Conservation (phyloP, 2,113 vertebrate genomes). For the Atherinomorus stipes region DNA sequence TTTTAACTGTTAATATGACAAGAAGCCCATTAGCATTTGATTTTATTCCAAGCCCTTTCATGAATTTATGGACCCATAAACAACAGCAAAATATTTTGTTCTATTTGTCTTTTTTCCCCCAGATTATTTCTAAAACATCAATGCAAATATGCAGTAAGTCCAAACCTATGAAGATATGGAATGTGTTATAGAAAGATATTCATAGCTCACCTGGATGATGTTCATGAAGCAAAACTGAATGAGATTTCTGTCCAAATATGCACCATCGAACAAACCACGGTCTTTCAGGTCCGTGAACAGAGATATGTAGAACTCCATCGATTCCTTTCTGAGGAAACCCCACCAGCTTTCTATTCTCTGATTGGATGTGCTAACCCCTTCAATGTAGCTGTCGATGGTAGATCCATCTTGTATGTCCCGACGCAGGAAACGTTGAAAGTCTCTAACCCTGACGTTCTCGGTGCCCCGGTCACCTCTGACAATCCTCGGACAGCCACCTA, state of each 20-base stretch:
- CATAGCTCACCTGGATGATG: neutral
- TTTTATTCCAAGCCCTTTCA: too few species aligned
- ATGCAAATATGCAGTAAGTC: too few species aligned
- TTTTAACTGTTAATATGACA: too few species aligned
- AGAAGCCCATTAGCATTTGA: too few species aligned
- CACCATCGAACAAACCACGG: conserved; percentile 16
- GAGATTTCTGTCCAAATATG: conserved; percentile 16
- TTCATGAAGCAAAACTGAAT: conserved; percentile 2
- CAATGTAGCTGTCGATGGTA: conserved; percentile 15
- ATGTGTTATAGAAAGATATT: too few species aligned
- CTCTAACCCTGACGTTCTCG: neutral
- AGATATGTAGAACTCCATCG: conserved; percentile 33
- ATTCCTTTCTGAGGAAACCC: conserved; percentile 24
- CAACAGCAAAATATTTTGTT: too few species aligned
- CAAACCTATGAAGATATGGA: too few species aligned
- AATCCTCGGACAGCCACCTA: too few species aligned
- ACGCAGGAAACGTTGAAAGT: neutral
- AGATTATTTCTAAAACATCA: too few species aligned
- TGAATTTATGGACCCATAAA: too few species aligned
- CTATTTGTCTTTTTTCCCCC: too few species aligned
- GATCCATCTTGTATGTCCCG: neutral
- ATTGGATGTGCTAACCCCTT: conserved; percentile 12
- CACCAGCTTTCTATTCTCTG: conserved; percentile 20
- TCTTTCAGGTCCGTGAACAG: conserved; percentile 30
- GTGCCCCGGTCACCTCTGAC: neutral